These are phyloP conservation scores for Byasa hedistus DNA, from an alignment of 2,888 invertebrate species.

Conservation along the genomic window DNA sequence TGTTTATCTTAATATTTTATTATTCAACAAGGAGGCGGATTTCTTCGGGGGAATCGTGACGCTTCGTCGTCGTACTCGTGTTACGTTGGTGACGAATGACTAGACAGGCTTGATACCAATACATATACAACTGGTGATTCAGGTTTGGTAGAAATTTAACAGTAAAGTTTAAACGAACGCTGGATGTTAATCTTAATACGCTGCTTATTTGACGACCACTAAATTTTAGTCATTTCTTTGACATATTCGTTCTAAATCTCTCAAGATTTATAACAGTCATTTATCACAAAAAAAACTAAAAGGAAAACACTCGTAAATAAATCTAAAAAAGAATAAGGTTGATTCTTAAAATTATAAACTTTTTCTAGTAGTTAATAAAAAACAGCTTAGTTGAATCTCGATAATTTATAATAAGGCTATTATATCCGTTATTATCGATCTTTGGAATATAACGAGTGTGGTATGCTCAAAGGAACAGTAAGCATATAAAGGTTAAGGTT, in stretches of 20 bases:
- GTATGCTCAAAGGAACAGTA: constrained; percentile 2
- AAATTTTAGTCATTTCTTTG: background rate
- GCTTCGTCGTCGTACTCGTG: constrained; percentile 17
- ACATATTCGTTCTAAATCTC: background rate
- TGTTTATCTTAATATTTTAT: constrained; percentile 12
- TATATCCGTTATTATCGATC: background rate
- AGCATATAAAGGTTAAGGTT: constrained; percentile 17
- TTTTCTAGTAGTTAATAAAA: background rate
- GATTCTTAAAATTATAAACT: no score
- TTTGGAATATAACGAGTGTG: background rate
- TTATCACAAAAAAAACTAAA: no score
- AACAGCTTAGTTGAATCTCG: background rate
- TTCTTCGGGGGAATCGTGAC: constrained; percentile 16
- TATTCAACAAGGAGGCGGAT: constrained; percentile 11
- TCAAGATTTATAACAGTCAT: no score
- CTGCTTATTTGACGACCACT: background rate
- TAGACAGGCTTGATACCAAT: constrained; percentile 18
- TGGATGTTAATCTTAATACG: background rate
- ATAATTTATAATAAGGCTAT: background rate
- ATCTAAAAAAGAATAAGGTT: no score
- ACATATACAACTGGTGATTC: constrained; percentile 6
- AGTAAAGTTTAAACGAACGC: background rate
- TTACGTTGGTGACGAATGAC: constrained; percentile 24
- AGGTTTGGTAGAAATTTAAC: constrained; percentile 10
- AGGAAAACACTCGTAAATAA: no score